A percentile compares a stretch with the other conserved stretches of the same genome.
These are phyloP conservation scores for Leptobrachium ailaonicum DNA, from an alignment of 2,113 vertebrate species.

Conservation along the genomic window DNA sequence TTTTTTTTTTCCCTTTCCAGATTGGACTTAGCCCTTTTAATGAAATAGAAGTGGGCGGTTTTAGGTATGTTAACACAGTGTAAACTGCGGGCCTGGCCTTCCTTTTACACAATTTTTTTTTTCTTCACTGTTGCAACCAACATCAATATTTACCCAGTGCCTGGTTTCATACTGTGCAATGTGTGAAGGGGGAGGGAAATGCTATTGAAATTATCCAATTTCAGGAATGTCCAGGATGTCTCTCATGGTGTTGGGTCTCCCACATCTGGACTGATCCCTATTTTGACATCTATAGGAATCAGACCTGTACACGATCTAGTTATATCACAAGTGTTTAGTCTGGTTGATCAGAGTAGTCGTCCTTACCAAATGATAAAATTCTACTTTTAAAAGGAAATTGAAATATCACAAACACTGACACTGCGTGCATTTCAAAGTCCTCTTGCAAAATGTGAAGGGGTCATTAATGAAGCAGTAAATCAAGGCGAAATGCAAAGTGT, in stretches of 20 bases:
- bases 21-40: conserved; percentile 35
- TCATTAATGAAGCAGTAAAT: no score
- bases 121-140: conserved; percentile 20
- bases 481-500: no score
- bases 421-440: no score
- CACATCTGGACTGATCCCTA: not conserved
- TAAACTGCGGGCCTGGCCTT: conserved; percentile 16
- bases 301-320: no score
- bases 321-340: no score
- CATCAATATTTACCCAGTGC: conserved; percentile 35
- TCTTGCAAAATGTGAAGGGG: no score
- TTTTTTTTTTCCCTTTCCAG: not conserved
- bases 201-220: conserved; percentile 7
- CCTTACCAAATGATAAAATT: no score
- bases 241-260: not conserved
- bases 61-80: conserved; percentile 2
- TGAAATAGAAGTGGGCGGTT: not conserved
- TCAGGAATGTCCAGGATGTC: not conserved
- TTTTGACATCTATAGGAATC: not conserved
- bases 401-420: no score
- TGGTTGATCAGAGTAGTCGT: no score
- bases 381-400: no score
- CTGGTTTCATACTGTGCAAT: conserved; percentile 15
- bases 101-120: conserved; percentile 11
- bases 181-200: conserved; percentile 13